Evolutionary conservation across 1,140 invertebrate species (phyloP).

Genomic region (Ceratina japonica): DNA sequence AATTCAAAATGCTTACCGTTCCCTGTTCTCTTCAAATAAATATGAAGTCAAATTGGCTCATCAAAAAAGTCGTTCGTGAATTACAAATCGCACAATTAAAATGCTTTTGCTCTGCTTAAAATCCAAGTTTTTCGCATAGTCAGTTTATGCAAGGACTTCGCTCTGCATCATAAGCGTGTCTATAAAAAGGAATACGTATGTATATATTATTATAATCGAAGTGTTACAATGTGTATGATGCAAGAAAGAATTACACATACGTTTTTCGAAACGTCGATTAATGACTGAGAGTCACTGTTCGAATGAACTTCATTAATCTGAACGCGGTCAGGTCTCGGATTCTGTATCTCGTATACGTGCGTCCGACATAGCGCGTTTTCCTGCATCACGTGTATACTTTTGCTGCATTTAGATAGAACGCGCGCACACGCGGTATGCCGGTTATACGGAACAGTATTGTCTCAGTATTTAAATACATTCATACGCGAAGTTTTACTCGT

Average conservation of each 20-base stretch:
- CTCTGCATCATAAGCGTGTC: no score
- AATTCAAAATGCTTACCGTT: not conserved
- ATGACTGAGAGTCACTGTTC: constrained; percentile 66
- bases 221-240: no score
- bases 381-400: constrained; percentile 10
- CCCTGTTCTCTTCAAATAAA: constrained; percentile 27
- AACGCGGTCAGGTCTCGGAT: constrained; percentile 63
- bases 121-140: no score
- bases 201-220: no score
- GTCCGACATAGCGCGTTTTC: constrained; percentile 57
- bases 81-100: not conserved
- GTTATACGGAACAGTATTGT: not conserved
- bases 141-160: no score
- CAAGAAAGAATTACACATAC: not conserved
- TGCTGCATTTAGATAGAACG: constrained; percentile 11
- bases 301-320: constrained; percentile 73
- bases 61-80: constrained; percentile 14
- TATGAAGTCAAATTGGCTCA: constrained; percentile 46
- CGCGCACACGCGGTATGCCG: not conserved
- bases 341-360: constrained; percentile 59
- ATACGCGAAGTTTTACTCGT: constrained; percentile 17
- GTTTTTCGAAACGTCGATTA: not conserved
- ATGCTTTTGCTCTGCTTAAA: no score
- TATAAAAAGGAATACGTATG: no score
- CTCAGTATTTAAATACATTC: not conserved